Conservation (phyloP, 2,113 vertebrate species). For the Gobio gobio region DNA sequence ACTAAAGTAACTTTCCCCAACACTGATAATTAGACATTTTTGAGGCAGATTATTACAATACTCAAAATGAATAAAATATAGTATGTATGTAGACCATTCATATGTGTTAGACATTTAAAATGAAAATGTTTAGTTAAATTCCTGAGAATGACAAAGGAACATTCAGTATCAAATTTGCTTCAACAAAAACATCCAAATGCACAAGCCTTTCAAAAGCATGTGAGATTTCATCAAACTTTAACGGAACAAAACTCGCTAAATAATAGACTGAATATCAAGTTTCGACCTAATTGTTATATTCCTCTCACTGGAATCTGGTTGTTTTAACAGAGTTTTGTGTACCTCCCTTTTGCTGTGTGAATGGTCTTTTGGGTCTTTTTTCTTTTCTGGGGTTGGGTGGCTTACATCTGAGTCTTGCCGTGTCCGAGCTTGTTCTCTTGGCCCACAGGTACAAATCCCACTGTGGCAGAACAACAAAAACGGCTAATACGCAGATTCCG, state of each 20-base stretch:
- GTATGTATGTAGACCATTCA: not conserved
- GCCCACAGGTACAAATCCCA: not conserved
- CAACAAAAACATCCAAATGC: not conserved
- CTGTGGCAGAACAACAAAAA: not conserved
- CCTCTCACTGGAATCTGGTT: not conserved
- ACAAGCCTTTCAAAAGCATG: not conserved
- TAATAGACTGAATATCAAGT: not conserved
- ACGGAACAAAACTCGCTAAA: not conserved
- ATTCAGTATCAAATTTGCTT: not conserved
- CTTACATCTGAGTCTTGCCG: not conserved
- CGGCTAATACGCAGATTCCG: not conserved
- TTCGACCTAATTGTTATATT: not conserved
- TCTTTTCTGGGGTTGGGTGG: slow-evolving; percentile 3
- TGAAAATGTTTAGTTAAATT: no score
- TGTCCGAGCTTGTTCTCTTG: slow-evolving; percentile 5
- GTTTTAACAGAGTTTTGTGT: not conserved
- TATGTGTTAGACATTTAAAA: no score
- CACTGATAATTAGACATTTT: not conserved
- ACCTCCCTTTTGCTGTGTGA: not conserved
- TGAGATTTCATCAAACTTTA: not conserved
- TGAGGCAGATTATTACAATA: not conserved
- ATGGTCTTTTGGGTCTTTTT: not conserved
- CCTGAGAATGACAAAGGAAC: not conserved
- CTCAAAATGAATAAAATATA: not conserved
- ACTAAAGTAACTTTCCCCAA: no score